Conservation (phyloP, 2,797 vertebrate genomes). For the Catharus ustulatus region DNA sequence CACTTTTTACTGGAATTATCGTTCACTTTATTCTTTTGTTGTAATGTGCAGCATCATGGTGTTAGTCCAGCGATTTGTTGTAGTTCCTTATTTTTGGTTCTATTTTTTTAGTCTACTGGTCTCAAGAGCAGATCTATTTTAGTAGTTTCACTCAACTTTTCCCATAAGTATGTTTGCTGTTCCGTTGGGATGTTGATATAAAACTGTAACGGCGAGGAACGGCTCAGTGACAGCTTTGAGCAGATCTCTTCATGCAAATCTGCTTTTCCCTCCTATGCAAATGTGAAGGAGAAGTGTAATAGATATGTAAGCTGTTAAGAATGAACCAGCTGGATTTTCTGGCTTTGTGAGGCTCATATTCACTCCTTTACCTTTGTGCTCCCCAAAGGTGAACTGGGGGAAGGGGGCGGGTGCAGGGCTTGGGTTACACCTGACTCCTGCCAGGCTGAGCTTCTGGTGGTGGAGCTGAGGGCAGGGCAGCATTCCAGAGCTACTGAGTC, state of each 20-base stretch:
- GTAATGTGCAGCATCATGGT: neutral
- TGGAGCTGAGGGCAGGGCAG: neutral
- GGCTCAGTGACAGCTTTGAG: slow-evolving; percentile 31
- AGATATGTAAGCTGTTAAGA: slow-evolving; percentile 3
- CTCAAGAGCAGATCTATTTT: neutral
- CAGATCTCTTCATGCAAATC: slow-evolving; percentile 49
- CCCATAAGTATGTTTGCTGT: slow-evolving; percentile 17
- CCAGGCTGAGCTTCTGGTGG: neutral
- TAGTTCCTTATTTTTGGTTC: neutral
- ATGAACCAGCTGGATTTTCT: slow-evolving; percentile 34
- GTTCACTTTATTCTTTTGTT: neutral
- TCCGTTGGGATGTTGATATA: slow-evolving; percentile 28
- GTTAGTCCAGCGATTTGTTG: neutral
- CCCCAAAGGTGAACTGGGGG: neutral
- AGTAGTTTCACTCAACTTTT: slow-evolving; percentile 13
- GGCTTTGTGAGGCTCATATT: neutral
- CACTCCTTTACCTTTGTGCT: neutral
- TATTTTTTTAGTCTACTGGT: neutral
- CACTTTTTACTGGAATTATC: neutral
- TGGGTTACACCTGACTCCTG: neutral
- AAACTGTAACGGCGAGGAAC: slow-evolving; percentile 9
- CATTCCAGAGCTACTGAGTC: neutral
- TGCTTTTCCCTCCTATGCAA: slow-evolving; percentile 39
- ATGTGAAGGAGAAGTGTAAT: slow-evolving; percentile 10
- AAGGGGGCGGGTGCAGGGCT: neutral